Base-by-base conservation (phyloP, 2,888 invertebrate genomes). In the Ctenicera cuprea region DNA sequence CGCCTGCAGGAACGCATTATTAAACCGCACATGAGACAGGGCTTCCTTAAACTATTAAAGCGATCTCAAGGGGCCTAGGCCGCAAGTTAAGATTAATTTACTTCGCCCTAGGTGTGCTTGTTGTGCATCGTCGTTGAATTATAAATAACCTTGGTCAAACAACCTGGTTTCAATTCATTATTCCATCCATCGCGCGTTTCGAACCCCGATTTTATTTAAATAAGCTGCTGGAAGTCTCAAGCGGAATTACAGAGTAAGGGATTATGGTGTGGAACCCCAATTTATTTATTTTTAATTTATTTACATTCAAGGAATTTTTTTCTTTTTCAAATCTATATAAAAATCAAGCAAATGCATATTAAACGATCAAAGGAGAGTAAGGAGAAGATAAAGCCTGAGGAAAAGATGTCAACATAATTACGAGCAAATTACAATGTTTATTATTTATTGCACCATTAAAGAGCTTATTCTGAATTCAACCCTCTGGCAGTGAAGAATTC, bases 31-130 rank as follows among this genome's bases (percentile, higher is more conserved):
- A 65, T 18, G 65, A 62, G 65, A 37, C 52, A 30, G 65, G 50
- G 65, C 65, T 52, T 50, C 65, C 50, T 52, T 65, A 65, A 65
- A 65, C 65, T 65, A 65, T 65, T 65, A 65, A 65, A 48, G 65
- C 52, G 48, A 33, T 65, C 65, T 50, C 65, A 30, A 14, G 65
- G 18, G 65, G 38, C 37, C 65, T 68, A 52, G 37, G 43, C 70
- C 52, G 70, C 50, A 63, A 70, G 63, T 70, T 62, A 70, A 70
- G 70, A 62, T 63, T 70, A 70, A 70, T 70, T 70, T 69, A 62
- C 69, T 45, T 69, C 69, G 37, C 69, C 69, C 38, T 62, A 50
- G 69, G 69, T 69, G 61, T 61, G 61, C 45, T 45, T 67, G 57
- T 61, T 59, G 37, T 59, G 33, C 22, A 61, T n/a, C 16, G 45